Evolutionary conservation across 2,888 invertebrate genomes (phyloP).

Genomic region (Bellardia pandia): DNA sequence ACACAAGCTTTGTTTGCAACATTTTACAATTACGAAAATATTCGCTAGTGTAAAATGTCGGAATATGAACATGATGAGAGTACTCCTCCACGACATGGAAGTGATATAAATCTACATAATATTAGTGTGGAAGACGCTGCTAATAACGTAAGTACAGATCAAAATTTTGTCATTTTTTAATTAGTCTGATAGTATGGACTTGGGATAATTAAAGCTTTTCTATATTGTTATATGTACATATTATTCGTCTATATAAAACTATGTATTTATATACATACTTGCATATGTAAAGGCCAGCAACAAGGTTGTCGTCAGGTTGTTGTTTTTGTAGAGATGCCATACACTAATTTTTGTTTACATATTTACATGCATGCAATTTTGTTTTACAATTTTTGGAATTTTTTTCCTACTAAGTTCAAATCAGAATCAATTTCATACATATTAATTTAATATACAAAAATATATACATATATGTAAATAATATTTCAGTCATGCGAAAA

Average conservation of each 20-base stretch:
- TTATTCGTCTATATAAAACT: neutral
- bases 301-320: slow-evolving; percentile 57
- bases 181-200: neutral
- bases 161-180: neutral
- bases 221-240: neutral
- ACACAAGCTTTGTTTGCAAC: slow-evolving; percentile 55
- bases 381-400: neutral
- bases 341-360: slow-evolving; percentile 25
- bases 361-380: neutral
- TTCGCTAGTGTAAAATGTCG: slow-evolving; percentile 62
- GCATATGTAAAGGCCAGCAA: slow-evolving; percentile 55
- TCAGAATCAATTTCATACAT: no score
- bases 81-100: slow-evolving; percentile 62
- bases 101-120: slow-evolving; percentile 64
- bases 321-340: slow-evolving; percentile 49
- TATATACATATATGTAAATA: no score
- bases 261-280: slow-evolving; percentile 8
- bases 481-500: no score
- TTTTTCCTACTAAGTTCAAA: neutral
- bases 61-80: slow-evolving; percentile 67
- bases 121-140: slow-evolving; percentile 71
- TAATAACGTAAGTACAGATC: slow-evolving; percentile 74
- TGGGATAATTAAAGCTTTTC: neutral
- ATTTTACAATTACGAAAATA: slow-evolving; percentile 39
- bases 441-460: no score